phyloP scores from a whole-genome alignment of 2,888 invertebrate genomes.

The Harpagoxenus sublaevis region DNA sequence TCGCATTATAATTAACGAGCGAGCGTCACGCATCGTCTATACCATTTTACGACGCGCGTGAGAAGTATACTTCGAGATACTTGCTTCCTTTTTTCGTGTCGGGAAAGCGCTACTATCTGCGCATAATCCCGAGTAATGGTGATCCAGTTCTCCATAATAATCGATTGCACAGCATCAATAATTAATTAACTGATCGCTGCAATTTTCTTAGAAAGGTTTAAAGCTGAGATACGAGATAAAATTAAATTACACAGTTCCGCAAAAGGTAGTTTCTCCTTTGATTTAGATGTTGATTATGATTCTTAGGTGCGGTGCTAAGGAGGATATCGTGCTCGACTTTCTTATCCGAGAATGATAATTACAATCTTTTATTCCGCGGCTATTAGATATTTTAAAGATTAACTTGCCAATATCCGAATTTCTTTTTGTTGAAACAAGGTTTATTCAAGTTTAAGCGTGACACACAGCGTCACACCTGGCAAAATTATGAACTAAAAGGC shows the following conservation, averaged over 20 bases:
- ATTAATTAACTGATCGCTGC: background rate
- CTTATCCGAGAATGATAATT: background rate
- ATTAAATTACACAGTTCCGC: slow-evolving; percentile 14
- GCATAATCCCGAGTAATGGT: slow-evolving; percentile 4
- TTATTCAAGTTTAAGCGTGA: background rate
- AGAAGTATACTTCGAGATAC: background rate
- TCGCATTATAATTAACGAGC: slow-evolving; percentile 33
- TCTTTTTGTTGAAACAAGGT: background rate
- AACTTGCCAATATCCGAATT: background rate
- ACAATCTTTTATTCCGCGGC: background rate
- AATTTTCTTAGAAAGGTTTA: background rate
- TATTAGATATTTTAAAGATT: background rate
- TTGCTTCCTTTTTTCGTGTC: background rate
- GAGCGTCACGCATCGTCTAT: slow-evolving; percentile 29
- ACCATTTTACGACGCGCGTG: background rate
- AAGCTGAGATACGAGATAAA: background rate
- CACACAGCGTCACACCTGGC: too few relatives aligned
- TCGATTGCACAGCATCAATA: slow-evolving; percentile 17
- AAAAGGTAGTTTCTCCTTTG: background rate
- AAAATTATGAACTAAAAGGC: too few relatives aligned
- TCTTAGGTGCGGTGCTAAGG: too few relatives aligned
- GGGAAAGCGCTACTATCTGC: background rate
- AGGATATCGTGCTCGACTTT: background rate
- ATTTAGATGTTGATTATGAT: background rate
- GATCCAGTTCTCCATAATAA: slow-evolving; percentile 8